Conservation (phyloP, 2,888 invertebrate genomes). For the Dichetophora obliterata region DNA sequence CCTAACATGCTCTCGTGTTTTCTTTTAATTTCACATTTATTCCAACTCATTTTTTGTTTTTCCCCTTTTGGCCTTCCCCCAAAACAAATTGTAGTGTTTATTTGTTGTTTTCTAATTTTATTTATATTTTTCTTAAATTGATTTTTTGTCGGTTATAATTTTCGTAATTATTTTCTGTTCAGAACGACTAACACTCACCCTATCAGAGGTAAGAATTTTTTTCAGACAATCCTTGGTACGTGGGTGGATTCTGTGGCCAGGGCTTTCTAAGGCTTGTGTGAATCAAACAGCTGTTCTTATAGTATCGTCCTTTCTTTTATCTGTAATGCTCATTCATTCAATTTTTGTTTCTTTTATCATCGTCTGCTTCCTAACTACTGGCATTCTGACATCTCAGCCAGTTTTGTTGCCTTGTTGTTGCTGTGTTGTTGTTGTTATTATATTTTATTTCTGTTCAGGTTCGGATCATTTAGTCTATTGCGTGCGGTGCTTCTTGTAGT, state of each 20-base stretch:
- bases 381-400: slow-evolving; percentile 63
- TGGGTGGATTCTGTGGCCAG: slow-evolving; percentile 17
- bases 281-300: slow-evolving; percentile 21
- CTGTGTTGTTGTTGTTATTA: background rate
- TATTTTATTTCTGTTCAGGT: background rate
- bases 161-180: slow-evolving; percentile 37
- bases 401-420: no score
- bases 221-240: background rate
- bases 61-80: background rate
- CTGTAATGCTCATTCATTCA: slow-evolving; percentile 41
- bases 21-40: slow-evolving; percentile 47
- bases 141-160: slow-evolving; percentile 44
- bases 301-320: background rate
- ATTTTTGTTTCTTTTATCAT: slow-evolving; percentile 36
- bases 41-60: background rate
- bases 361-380: slow-evolving; percentile 46
- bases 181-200: background rate
- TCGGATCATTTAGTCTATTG: background rate
- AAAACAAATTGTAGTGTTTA: slow-evolving; percentile 4
- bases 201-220: background rate
- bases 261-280: slow-evolving; percentile 17
- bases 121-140: slow-evolving; percentile 43
- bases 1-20: slow-evolving; percentile 38
- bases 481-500: slow-evolving; percentile 19
- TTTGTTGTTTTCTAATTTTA: slow-evolving; percentile 33